Conservation (phyloP, 2,888 invertebrate genomes). For the Athalia cordata region DNA sequence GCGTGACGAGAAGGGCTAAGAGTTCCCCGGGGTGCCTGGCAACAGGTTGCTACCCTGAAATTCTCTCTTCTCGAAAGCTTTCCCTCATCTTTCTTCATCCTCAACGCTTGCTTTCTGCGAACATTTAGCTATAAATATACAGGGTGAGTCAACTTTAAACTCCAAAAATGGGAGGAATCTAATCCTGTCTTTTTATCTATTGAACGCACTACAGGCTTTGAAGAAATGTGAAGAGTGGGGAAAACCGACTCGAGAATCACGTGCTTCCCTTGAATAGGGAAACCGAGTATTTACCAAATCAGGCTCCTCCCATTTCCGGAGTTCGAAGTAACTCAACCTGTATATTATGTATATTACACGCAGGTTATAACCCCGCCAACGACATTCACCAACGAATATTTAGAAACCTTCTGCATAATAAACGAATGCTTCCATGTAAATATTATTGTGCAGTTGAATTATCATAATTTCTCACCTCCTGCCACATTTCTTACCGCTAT, state of each 20-base stretch:
- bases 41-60: conserved; percentile 70
- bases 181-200: too few relatives aligned
- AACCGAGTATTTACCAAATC: too few relatives aligned
- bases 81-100: conserved; percentile 45
- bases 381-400: neutral
- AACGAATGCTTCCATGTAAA: conserved; percentile 26
- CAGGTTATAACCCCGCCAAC: neutral
- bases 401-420: neutral
- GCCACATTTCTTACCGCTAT: conserved; percentile 5
- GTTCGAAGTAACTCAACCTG: too few relatives aligned
- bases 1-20: conserved; percentile 57
- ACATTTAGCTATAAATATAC: conserved; percentile 7
- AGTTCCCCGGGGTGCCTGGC: conserved; percentile 67
- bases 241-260: too few relatives aligned
- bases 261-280: too few relatives aligned
- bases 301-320: too few relatives aligned
- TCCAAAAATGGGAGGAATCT: too few relatives aligned
- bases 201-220: too few relatives aligned
- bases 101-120: conserved; percentile 1
- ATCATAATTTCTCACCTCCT: conserved; percentile 39
- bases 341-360: too few relatives aligned
- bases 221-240: too few relatives aligned
- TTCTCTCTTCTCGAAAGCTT: conserved; percentile 50
- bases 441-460: conserved; percentile 24
- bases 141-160: too few relatives aligned